A percentile compares a stretch with the other conserved stretches of the same genome.
phyloP scores from a whole-genome alignment of 2,888 invertebrate genomes.

The Steinernema scapterisci region DNA sequence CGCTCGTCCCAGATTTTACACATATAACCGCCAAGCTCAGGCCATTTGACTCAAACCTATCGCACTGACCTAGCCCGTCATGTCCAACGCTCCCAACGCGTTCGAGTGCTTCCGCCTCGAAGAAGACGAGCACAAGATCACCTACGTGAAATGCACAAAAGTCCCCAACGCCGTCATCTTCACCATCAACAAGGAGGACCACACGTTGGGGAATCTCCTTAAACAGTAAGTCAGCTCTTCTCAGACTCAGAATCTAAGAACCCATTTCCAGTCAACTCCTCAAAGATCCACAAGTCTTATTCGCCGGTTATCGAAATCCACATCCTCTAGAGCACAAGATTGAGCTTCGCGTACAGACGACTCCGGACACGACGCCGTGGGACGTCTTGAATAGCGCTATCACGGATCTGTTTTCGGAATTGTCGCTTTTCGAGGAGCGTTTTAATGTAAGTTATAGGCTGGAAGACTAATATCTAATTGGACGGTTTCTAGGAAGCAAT shows the following conservation, averaged over 20 bases:
- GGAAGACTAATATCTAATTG: no score
- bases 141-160: constrained; percentile 86
- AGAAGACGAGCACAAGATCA: constrained; percentile 98
- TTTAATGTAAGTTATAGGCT: constrained; percentile 71
- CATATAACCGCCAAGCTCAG: not conserved
- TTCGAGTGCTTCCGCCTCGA: constrained; percentile 97
- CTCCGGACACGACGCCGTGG: constrained; percentile 88
- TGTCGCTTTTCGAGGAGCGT: constrained; percentile 93
- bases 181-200: constrained; percentile 98
- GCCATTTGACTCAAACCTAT: not conserved
- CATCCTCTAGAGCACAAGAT: constrained; percentile 98
- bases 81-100: constrained; percentile 94
- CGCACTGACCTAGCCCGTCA: constrained; percentile 68
- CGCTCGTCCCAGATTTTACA: not conserved
- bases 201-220: constrained; percentile 97
- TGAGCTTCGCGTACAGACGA: constrained; percentile 86
- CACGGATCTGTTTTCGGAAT: constrained; percentile 91
- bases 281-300: constrained; percentile 89
- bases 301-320: constrained; percentile 97
- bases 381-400: constrained; percentile 98
- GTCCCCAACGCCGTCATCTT: constrained; percentile 95
- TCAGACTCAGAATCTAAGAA: not conserved
- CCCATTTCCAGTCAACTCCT: not conserved
- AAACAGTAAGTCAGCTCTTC: constrained; percentile 78
- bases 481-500: no score